Evolutionary conservation across 2,797 vertebrate species (phyloP), one percentile per base, ranked within the genome.

Genomic region (Propithecus perrieri): DNA sequence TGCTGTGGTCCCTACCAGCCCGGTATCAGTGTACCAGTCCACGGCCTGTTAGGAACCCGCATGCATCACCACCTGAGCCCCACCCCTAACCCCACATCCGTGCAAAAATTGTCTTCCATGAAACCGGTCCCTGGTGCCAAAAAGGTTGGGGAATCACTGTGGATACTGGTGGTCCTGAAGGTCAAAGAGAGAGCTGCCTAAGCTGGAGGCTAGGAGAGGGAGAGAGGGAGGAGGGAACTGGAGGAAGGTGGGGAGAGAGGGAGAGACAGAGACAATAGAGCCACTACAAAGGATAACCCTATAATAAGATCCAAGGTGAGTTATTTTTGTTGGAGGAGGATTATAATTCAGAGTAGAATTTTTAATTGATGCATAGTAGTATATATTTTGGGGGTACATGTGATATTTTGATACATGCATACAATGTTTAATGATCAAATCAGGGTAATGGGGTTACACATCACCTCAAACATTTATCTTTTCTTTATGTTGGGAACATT

Each of bases 31-130:
- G 8, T 10, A 57, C 3, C 24, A 10, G 55, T 11, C 55, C 55
- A 57, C 24, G 2, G 55, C 55, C 55, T 57, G 8, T 57, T 26
- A 57, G 55, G 55, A 57, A 26, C 55, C 9, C 9, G 3, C 3
- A 3, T 0, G 3, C 9, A 57, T 11, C 9, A 57, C 24, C 24
- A 24, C 55, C 4, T 59, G 57, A 59, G 26, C 57, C 26, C 26
- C 10, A 10, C 57, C 26, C 11, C 57, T 10, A 1, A 11, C 11
- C 24, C 26, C 4, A 0, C 0, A 20, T 55, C 53, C 20, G 20
- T 55, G 4, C 4, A 59, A 59, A 59, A 59, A 26, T 59, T 59
- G 57, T 59, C 57, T 59, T 59, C 57, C 57, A 28, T 59, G 57
- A 59, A 59, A 59, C 26, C 6, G 11, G 10, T 28, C 26, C 4